A percentile compares a stretch with the other conserved stretches of the same genome.
Conservation (phyloP, 2,113 vertebrate genomes). For the Dryoscopus gambensis region DNA sequence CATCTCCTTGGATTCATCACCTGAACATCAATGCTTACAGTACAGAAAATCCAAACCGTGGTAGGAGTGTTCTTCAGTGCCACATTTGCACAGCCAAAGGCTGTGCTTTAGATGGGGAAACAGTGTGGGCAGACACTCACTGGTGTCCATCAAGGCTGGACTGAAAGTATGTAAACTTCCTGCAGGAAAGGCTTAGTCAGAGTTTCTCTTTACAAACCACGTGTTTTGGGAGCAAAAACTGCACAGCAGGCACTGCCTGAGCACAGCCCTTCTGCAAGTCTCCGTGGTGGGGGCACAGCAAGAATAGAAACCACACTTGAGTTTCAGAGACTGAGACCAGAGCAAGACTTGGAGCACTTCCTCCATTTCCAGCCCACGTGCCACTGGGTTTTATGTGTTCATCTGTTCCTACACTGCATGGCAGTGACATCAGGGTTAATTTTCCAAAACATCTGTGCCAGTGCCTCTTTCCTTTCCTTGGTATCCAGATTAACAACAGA, state of each 20-base stretch:
- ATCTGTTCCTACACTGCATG: background rate
- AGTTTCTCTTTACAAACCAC: background rate
- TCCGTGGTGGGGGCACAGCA: rapidly evolving
- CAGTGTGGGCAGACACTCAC: background rate
- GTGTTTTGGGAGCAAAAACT: background rate
- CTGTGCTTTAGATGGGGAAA: background rate
- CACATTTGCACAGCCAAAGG: rapidly evolving
- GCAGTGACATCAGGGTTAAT: background rate
- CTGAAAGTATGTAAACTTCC: background rate
- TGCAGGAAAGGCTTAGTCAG: background rate
- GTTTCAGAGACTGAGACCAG: background rate
- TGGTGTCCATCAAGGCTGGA: background rate
- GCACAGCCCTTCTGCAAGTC: background rate
- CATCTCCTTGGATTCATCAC: background rate
- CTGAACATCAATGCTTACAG: background rate
- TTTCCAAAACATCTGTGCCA: background rate
- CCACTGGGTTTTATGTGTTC: background rate
- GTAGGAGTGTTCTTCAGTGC: rapidly evolving
- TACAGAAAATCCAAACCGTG: background rate
- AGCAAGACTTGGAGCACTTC: background rate
- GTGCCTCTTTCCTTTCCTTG: background rate
- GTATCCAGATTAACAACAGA: background rate
- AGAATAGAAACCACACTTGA: background rate
- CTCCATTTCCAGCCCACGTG: background rate
- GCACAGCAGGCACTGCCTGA: background rate